Conservation (phyloP, 2,888 invertebrate species). For the Diadegma fenestrale region DNA sequence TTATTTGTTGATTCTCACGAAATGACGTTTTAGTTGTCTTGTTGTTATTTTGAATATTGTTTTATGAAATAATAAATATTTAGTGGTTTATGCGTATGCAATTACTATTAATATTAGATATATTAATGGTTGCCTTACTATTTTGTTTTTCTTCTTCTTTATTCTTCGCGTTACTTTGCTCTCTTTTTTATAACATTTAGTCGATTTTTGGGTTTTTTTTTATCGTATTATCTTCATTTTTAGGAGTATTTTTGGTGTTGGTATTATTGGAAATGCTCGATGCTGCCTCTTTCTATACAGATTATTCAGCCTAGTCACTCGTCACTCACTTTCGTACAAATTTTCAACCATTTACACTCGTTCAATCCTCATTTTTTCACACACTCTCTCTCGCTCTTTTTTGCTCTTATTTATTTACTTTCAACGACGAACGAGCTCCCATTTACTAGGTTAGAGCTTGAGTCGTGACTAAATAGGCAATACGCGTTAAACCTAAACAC, state of each 20-base stretch:
- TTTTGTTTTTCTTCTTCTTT: not conserved
- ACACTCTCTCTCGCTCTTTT: not conserved
- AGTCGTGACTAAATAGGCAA: slow-evolving; percentile 70
- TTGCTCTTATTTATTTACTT: slow-evolving; percentile 72
- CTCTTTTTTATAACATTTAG: slow-evolving; percentile 69
- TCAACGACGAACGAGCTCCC: slow-evolving; percentile 76
- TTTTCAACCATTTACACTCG: slow-evolving; percentile 51
- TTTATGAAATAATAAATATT: slow-evolving; percentile 71
- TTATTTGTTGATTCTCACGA: slow-evolving; percentile 43
- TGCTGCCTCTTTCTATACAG: slow-evolving; percentile 70
- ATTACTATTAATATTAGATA: slow-evolving; percentile 63
- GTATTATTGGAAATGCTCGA: slow-evolving; percentile 81
- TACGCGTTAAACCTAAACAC: slow-evolving; percentile 71
- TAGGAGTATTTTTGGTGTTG: slow-evolving; percentile 79
- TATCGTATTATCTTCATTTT: slow-evolving; percentile 58
- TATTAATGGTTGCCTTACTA: slow-evolving; percentile 28
- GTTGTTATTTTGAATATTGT: slow-evolving; percentile 1
- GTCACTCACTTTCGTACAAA: slow-evolving; percentile 60
- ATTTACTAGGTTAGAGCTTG: slow-evolving; percentile 70
- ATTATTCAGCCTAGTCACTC: slow-evolving; percentile 58
- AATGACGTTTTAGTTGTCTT: slow-evolving; percentile 17
- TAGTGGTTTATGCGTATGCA: slow-evolving; percentile 71
- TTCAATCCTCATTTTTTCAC: slow-evolving; percentile 24
- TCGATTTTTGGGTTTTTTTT: slow-evolving; percentile 57
- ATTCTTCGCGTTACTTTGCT: not conserved